Conservation (phyloP, 2,797 vertebrate species). For the Clarias pachynema region DNA sequence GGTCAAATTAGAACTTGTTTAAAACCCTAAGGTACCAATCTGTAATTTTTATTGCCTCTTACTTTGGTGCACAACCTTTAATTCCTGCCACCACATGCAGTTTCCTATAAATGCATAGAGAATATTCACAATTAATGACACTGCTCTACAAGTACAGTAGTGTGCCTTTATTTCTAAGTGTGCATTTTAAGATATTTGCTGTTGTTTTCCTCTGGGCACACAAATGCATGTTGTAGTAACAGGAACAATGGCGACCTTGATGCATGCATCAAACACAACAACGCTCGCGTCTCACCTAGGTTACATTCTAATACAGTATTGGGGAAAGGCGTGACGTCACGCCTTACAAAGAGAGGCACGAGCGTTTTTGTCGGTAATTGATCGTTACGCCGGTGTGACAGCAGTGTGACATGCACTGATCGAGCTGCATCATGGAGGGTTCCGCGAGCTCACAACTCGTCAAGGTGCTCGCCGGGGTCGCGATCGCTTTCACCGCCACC, state of each 20-base stretch:
- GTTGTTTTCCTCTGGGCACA: neutral
- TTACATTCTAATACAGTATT: neutral
- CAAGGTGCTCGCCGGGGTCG: slow-evolving; percentile 53
- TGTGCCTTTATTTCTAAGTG: neutral
- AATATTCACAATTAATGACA: neutral
- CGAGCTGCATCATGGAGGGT: slow-evolving; percentile 46
- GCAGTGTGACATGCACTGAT: slow-evolving; percentile 14
- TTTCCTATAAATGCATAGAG: neutral
- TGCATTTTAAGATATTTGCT: neutral
- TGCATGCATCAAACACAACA: neutral
- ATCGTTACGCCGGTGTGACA: neutral
- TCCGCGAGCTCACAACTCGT: slow-evolving; percentile 18
- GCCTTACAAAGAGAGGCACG: neutral
- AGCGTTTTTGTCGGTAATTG: slow-evolving; percentile 6
- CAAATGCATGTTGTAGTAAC: neutral
- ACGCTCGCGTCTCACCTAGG: neutral
- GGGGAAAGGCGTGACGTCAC: slow-evolving; percentile 20
- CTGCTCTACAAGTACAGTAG: neutral
- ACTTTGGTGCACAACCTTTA: neutral
- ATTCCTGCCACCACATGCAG: neutral
- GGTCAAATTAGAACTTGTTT: neutral
- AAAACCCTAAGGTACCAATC: neutral
- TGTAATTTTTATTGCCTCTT: too few relatives aligned
- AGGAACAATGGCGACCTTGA: neutral
- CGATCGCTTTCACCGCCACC: slow-evolving; percentile 51